These are phyloP conservation scores for Cheilosia pagana DNA, from an alignment of 2,888 invertebrate species.

Conservation along the genomic window DNA sequence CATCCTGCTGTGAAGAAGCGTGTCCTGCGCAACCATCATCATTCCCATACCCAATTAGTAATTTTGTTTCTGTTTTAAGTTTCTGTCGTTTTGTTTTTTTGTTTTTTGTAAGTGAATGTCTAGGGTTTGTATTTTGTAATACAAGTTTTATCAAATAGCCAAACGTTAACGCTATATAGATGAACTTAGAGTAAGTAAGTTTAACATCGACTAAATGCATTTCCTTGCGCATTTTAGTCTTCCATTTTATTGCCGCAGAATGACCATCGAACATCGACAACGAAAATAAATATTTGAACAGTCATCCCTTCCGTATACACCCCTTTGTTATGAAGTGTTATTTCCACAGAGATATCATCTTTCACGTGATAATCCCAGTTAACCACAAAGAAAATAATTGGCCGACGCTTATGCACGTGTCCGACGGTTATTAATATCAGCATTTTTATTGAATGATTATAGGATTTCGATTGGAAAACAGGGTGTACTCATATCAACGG, in stretches of 20 bases:
- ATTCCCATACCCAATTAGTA: slow-evolving; percentile 50
- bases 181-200: too few relatives aligned
- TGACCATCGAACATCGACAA: not conserved
- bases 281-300: not conserved
- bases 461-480: slow-evolving; percentile 12
- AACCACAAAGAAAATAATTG: slow-evolving; percentile 74
- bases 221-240: too few relatives aligned
- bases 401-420: slow-evolving; percentile 66
- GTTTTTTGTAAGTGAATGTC: not conserved
- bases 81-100: not conserved
- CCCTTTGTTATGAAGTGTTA: slow-evolving; percentile 55
- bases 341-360: slow-evolving; percentile 49
- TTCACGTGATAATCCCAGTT: slow-evolving; percentile 53
- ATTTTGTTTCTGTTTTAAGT: slow-evolving; percentile 20
- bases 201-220: too few relatives aligned
- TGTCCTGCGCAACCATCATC: slow-evolving; percentile 49
- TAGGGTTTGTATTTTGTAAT: not conserved
- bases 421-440: slow-evolving; percentile 54
- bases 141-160: not conserved
- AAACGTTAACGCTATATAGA: not conserved
- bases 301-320: not conserved
- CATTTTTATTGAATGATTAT: slow-evolving; percentile 53
- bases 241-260: not conserved
- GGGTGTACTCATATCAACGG: slow-evolving; percentile 12
- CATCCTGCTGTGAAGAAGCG: slow-evolving; percentile 52